Evolutionary conservation across 2,797 vertebrate species (phyloP).

Genomic region (Eptatretus atami): DNA sequence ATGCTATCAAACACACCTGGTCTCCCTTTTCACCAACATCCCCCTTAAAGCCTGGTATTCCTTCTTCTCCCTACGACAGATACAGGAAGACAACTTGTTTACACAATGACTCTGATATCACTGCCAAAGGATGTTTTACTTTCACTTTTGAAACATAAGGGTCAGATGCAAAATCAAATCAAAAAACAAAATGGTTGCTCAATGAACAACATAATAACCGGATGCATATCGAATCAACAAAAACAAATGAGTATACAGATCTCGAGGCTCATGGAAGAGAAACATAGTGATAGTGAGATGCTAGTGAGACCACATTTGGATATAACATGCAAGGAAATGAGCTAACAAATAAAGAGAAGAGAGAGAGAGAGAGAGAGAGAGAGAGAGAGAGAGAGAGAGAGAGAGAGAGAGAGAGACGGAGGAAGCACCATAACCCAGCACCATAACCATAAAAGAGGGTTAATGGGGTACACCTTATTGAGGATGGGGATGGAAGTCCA

Average conservation of each 20-base stretch:
- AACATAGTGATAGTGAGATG: no score
- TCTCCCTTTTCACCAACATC: not conserved
- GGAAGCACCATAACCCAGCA: no score
- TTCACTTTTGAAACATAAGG: no score
- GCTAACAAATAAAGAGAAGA: no score
- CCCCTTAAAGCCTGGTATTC: not conserved
- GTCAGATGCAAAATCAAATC: no score
- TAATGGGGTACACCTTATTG: not conserved
- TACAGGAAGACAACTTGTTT: not conserved
- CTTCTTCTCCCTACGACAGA: not conserved
- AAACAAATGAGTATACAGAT: not conserved
- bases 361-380: no score
- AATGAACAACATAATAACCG: slow-evolving; percentile 5
- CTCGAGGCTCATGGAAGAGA: not conserved
- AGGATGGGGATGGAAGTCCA: not conserved
- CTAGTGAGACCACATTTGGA: no score
- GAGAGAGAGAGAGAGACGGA: no score
- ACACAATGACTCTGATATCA: no score
- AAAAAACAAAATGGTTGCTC: slow-evolving; percentile 4
- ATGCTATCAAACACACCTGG: not conserved
- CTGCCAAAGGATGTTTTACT: no score
- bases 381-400: not conserved
- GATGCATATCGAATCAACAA: slow-evolving; percentile 3
- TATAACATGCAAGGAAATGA: no score
- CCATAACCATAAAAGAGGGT: no score